These are phyloP conservation scores for Hermaeophaga mercurialis DNA, from an alignment of 2,888 invertebrate species.

Conservation along the genomic window DNA sequence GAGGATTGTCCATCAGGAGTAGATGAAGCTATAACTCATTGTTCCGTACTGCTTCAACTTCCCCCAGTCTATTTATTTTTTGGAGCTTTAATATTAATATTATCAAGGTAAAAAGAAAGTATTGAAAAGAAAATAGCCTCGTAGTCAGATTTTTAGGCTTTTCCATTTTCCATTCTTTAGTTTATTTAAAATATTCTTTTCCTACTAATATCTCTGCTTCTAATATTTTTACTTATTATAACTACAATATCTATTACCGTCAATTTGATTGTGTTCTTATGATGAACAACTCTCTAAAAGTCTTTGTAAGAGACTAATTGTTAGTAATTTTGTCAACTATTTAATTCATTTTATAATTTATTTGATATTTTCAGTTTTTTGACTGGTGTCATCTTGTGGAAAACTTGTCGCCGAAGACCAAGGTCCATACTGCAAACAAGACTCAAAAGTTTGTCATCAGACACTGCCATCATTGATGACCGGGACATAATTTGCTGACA, in stretches of 20 bases:
- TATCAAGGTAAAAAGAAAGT: constrained; percentile 44
- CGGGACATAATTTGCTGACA: constrained; percentile 95
- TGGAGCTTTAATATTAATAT: constrained; percentile 56
- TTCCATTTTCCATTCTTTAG: too few relatives aligned
- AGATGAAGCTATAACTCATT: constrained; percentile 80
- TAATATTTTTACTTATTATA: too few relatives aligned
- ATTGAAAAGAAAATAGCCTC: too few relatives aligned
- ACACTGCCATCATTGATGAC: constrained; percentile 83
- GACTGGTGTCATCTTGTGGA: constrained; percentile 50
- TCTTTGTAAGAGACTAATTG: too few relatives aligned
- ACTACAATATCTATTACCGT: too few relatives aligned
- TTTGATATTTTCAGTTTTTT: constrained; percentile 44
- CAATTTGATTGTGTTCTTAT: too few relatives aligned
- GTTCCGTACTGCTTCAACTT: constrained; percentile 76
- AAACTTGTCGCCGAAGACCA: constrained; percentile 63
- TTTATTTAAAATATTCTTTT: too few relatives aligned
- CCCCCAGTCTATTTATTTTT: constrained; percentile 74
- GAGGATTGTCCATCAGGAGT: constrained; percentile 80
- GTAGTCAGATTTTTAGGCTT: too few relatives aligned
- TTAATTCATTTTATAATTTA: too few relatives aligned
- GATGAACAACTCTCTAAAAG: too few relatives aligned
- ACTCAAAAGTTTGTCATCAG: constrained; percentile 80
- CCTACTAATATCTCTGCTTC: too few relatives aligned
- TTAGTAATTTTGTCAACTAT: too few relatives aligned
- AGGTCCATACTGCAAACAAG: constrained; percentile 80